These are phyloP conservation scores for Leptinotarsa lineolata DNA, from an alignment of 1,140 invertebrate species.

Conservation along the genomic window DNA sequence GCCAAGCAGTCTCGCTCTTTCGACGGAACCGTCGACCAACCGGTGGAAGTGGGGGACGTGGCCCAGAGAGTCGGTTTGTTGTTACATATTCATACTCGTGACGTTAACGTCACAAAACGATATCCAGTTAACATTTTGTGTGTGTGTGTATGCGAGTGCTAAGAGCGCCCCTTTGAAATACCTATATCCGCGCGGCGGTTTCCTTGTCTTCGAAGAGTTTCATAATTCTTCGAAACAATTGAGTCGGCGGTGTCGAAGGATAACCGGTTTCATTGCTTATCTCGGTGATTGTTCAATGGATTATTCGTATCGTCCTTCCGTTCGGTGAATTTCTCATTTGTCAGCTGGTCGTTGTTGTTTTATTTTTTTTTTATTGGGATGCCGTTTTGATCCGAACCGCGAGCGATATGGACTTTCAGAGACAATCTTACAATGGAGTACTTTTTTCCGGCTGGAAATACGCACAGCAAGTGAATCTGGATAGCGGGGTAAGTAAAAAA, in stretches of 20 bases:
- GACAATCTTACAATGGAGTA: conserved; percentile 25
- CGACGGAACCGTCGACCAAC: conserved; percentile 15
- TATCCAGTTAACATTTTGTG: neutral
- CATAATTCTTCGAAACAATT: neutral
- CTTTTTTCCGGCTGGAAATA: conserved; percentile 40
- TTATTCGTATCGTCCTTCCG: neutral
- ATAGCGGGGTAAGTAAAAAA: conserved; percentile 39
- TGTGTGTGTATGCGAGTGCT: neutral
- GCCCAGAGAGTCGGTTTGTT: conserved; percentile 17
- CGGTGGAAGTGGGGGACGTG: neutral
- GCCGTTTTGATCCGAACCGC: neutral
- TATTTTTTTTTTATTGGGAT: conserved; percentile 7
- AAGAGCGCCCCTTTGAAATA: conserved; percentile 2
- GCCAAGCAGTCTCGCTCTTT: conserved; percentile 30
- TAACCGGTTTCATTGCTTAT: conserved; percentile 1
- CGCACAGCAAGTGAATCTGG: conserved; percentile 35
- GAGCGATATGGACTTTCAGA: conserved; percentile 40
- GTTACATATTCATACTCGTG: conserved; percentile 44
- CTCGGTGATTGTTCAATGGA: conserved; percentile 12
- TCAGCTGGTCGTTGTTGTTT: neutral
- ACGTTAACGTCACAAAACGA: conserved; percentile 24
- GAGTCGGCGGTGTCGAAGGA: conserved; percentile 16
- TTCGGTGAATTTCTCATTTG: neutral
- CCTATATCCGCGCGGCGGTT: conserved; percentile 1
- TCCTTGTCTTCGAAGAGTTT: conserved; percentile 17